Evolutionary conservation across 35 echinoderm and acorn worm genomes (phyloP), one percentile per base, ranked within the genome.

Genomic region (Heliocidaris tuberculata): DNA sequence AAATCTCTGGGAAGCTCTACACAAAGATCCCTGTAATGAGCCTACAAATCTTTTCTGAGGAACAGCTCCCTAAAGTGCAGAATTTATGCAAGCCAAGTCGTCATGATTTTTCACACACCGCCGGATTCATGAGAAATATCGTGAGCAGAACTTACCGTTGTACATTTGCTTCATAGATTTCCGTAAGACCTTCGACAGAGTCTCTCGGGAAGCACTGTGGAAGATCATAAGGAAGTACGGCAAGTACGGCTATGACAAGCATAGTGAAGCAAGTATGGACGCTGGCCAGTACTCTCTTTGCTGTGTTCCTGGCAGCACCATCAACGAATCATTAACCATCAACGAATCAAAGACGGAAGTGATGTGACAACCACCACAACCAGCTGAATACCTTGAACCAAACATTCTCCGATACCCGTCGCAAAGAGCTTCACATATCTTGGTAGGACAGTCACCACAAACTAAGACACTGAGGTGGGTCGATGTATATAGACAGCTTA

Each of bases 261-360:
- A 85, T 93, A 31, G 95, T 94, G 7, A 96, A 96, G 52, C 85
- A 96, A 96, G 93, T 93, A 85, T 96, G 95, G 49, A 92, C 93
- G 2, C 31, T 90, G 35, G 95, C 95, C 12, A 59, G 93, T 2
- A 96, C 93, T 12, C 95, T 96, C 31, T 94, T 96, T 85, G 88
- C 86, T 50, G 30, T 94, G 11, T 96, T 60, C 87, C 92, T 96
- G 2, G 59, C 93, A 19, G 86, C 93, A 60, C 93, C 94, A 13
- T 94, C 89, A 52, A 50, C 86, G 30, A n/a, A n/a, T n/a, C n/a
- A n/a, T n/a, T 49, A 12, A 32, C 48, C 31, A 54, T 93, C 92
- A 49, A 60, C 7, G 5, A 16, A 21, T 17, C 92, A 93, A 93
- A 54, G 48, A 93, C 92, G 2, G 92, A 93, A 60, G 92, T 93